Evolutionary conservation across 2,797 vertebrate species (phyloP).

Genomic region (Cichlasoma orientale): DNA sequence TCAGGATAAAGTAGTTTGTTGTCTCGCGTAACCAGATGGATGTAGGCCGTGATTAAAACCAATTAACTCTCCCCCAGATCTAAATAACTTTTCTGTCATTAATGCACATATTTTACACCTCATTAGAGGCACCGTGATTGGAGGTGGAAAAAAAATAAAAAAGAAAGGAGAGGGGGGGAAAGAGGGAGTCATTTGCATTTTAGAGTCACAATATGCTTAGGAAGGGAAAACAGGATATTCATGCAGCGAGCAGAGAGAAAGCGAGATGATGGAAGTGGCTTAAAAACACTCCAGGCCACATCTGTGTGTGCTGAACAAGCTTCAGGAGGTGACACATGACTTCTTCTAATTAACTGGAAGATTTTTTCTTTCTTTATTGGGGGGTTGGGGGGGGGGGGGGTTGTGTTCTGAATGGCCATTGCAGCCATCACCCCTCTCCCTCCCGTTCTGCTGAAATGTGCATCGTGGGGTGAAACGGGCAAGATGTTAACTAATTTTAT

Average conservation of each 20-base stretch:
- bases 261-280: conserved; percentile 55
- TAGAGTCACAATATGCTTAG: conserved; percentile 80
- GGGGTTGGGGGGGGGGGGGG: conserved; percentile 2
- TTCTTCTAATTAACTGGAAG: conserved; percentile 81
- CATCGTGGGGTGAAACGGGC: conserved; percentile 85
- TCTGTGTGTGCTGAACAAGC: conserved; percentile 78
- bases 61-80: conserved; percentile 91
- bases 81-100: conserved; percentile 92
- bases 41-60: conserved; percentile 93
- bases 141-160: conserved; percentile 70
- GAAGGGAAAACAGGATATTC: conserved; percentile 57
- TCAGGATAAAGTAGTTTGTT: conserved; percentile 91
- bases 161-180: conserved; percentile 34
- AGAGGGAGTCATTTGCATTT: conserved; percentile 82
- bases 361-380: conserved; percentile 13
- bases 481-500: conserved; percentile 94
- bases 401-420: conserved; percentile 60
- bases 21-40: conserved; percentile 92
- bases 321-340: conserved; percentile 77
- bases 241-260: conserved; percentile 38
- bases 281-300: conserved; percentile 79
- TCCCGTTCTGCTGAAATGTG: conserved; percentile 76
- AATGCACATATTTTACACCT: conserved; percentile 90
- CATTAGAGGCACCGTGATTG: conserved; percentile 84
- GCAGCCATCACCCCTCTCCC: conserved; percentile 22